Percentiles rank a stretch among this genome's conserved stretches.
These are phyloP conservation scores for Silurus meridionalis DNA, from an alignment of 2,113 vertebrate species.

Conservation along the genomic window DNA sequence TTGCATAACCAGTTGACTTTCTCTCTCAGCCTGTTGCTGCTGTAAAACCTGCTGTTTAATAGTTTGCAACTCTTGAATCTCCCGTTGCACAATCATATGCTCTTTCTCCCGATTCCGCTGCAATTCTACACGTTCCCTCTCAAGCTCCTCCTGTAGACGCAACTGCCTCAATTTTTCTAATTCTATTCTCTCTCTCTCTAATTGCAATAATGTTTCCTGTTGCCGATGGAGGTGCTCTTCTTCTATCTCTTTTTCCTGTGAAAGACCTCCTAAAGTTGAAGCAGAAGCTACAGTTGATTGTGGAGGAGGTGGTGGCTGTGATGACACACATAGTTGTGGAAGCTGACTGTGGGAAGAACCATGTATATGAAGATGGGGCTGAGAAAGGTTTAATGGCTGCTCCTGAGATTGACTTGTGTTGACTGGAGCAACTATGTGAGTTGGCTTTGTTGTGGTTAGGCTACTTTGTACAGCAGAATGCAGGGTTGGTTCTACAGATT, in stretches of 20 bases:
- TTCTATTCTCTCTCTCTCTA: conserved; percentile 92
- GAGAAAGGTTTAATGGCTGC: conserved; percentile 74
- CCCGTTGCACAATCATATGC: conserved; percentile 91
- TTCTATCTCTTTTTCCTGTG: conserved; percentile 80
- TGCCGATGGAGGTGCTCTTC: conserved; percentile 89
- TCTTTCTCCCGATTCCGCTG: conserved; percentile 94
- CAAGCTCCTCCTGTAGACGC: conserved; percentile 94
- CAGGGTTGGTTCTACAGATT: conserved; percentile 30
- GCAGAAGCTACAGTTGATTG: conserved; percentile 52
- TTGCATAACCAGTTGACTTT: conserved; percentile 90
- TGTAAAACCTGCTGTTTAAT: conserved; percentile 97
- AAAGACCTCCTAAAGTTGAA: conserved; percentile 52
- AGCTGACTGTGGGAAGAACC: conserved; percentile 41
- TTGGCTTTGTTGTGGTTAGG: conserved; percentile 44
- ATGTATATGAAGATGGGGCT: conserved; percentile 66
- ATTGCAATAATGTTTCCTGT: conserved; percentile 90
- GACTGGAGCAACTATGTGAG: conserved; percentile 56
- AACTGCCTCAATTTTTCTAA: conserved; percentile 91
- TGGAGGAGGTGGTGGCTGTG: conserved; percentile 55
- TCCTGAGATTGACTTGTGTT: conserved; percentile 65
- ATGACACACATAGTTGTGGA: conserved; percentile 40
- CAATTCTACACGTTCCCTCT: conserved; percentile 87
- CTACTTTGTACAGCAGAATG: conserved; percentile 28
- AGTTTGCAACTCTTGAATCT: conserved; percentile 93
- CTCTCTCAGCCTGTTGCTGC: conserved; percentile 93